These are phyloP conservation scores for Helicoverpa assulta DNA, from an alignment of 2,888 invertebrate species.

Conservation along the genomic window DNA sequence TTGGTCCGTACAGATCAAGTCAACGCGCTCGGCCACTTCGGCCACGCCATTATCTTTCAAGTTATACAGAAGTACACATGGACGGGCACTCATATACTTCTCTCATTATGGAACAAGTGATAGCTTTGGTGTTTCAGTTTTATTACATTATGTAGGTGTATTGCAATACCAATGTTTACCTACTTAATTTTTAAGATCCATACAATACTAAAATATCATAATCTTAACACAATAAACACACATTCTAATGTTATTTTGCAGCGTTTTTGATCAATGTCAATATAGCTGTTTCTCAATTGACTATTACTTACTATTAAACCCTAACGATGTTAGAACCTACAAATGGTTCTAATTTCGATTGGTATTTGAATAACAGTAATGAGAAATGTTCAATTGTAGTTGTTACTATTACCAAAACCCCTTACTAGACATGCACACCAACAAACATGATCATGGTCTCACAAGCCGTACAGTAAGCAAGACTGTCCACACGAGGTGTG, in stretches of 20 bases:
- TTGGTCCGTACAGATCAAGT: conserved; percentile 12
- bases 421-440: conserved; percentile 25
- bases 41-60: conserved; percentile 16
- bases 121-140: conserved; percentile 36
- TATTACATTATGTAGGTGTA: conserved; percentile 10
- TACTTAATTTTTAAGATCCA: conserved; percentile 28
- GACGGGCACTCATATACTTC: conserved; percentile 23
- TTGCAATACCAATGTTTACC: conserved; percentile 25
- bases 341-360: not conserved
- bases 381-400: not conserved
- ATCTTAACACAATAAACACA: conserved; percentile 34
- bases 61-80: conserved; percentile 23
- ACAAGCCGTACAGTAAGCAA: conserved; percentile 18
- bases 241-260: conserved; percentile 30
- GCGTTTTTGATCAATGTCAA: conserved; percentile 16
- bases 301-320: not conserved
- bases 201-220: conserved; percentile 28
- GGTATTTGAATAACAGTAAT: not conserved
- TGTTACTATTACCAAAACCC: conserved; percentile 6
- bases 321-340: not conserved
- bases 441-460: conserved; percentile 1
- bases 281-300: not conserved
- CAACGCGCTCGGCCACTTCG: not conserved
- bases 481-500: conserved; percentile 28
- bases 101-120: conserved; percentile 19